Evolutionary conservation across 1,140 invertebrate genomes (phyloP), one percentile per base, ranked within the genome.

Genomic region (Leguminivora glycinivorella): DNA sequence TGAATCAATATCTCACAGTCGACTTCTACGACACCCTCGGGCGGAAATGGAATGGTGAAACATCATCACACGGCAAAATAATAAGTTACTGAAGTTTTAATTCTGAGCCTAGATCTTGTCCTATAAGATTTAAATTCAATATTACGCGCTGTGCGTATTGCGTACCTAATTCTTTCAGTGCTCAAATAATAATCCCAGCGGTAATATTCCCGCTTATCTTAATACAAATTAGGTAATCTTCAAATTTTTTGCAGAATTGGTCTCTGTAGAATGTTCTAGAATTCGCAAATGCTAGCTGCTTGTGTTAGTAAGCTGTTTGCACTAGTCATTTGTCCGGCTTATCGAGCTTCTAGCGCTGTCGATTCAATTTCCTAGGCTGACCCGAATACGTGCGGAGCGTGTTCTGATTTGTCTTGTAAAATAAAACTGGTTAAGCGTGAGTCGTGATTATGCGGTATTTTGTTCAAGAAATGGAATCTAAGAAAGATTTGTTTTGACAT

Each of bases 361-460:
- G 74, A 81, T 81, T 81, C 75, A 76, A 83, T 80, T 82, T 82
- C 76, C 78, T 77, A 78, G 75, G 71, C 71, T 72, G 76, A 82
- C 78, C 77, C 76, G 72, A 77, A 76, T 80, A 73, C 58, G 56
- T 26, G 58, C 29, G n/a, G 56, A 14, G 6, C 25, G 58, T 63
- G 14, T 29, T 17, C n/a, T 29, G 58, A 63, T 29, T 63, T 29
- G 58, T 29, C 58, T 63, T 34, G 47, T 52, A 52, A 52, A 52
- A 52, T 52, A 52, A 52, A 52, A 22, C 10, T 22, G 47, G 19
- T 52, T 10, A 52, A 52, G 47, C 19, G 47, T 10, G 19, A 22
- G 2, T 52, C 47, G 17, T 6, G 10, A 3, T 22, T 22, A 7
- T 5, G 19, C 5, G 0, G 2, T 6, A 0, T 19, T 19, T 19